Evolutionary conservation across 2,888 invertebrate genomes (phyloP).

Genomic region (Deilephila porcellus): DNA sequence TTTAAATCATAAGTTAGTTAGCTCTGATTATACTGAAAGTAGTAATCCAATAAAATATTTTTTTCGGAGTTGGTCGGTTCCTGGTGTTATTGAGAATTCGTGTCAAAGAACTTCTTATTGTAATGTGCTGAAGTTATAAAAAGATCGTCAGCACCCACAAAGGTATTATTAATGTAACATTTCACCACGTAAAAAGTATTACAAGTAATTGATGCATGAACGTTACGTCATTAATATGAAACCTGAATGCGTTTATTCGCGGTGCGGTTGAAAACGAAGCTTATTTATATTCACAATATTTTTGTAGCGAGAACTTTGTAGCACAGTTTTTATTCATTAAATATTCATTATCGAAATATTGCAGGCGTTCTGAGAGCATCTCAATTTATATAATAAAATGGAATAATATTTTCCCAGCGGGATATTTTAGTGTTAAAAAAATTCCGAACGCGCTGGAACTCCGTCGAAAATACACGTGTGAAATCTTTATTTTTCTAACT

Average conservation of each 20-base stretch:
- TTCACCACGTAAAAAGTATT: too few species aligned
- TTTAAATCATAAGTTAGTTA: too few species aligned
- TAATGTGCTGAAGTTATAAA: too few species aligned
- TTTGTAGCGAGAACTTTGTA: neutral
- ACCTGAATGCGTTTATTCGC: neutral
- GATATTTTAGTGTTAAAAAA: neutral
- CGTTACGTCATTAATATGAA: neutral
- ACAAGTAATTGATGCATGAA: neutral
- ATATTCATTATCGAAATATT: slow-evolving; percentile 6
- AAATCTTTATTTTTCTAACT: slow-evolving; percentile 66
- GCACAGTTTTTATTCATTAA: neutral
- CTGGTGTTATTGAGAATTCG: too few species aligned
- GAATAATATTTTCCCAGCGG: neutral
- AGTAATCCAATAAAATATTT: too few species aligned
- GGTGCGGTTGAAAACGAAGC: neutral
- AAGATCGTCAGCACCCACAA: too few species aligned
- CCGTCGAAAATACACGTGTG: slow-evolving; percentile 43
- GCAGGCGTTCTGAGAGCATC: neutral
- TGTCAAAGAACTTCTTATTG: too few species aligned
- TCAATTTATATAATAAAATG: neutral
- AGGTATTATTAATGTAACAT: too few species aligned
- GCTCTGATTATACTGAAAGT: too few species aligned
- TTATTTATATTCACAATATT: neutral
- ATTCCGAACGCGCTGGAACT: slow-evolving; percentile 2
- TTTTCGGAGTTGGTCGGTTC: too few species aligned